Percentiles rank a stretch among this genome's conserved stretches.
These are phyloP conservation scores for Drosophila setosimentum DNA, from an alignment of 2,888 invertebrate genomes.

Conservation along the genomic window DNA sequence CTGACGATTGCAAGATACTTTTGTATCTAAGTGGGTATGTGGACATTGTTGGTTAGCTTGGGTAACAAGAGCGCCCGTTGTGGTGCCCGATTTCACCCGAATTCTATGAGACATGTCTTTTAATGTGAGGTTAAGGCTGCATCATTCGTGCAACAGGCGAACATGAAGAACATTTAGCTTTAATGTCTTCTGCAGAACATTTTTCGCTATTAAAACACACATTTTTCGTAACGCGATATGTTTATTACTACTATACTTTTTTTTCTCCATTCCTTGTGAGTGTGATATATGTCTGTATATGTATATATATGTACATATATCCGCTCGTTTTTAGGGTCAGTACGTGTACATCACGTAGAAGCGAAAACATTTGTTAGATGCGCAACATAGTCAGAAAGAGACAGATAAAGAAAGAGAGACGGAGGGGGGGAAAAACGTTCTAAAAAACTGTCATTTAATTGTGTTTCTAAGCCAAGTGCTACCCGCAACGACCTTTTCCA, in stretches of 20 bases:
- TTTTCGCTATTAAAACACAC: constrained; percentile 69
- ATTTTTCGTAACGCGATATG: constrained; percentile 74
- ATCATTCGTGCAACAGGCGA: constrained; percentile 32
- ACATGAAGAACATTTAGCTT: constrained; percentile 47
- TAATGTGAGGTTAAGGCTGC: constrained; percentile 39
- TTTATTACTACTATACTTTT: constrained; percentile 13
- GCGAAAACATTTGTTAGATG: constrained; percentile 63
- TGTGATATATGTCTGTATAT: constrained; percentile 3
- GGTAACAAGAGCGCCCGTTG: constrained; percentile 31
- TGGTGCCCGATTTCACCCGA: constrained; percentile 70
- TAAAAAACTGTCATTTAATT: constrained; percentile 61
- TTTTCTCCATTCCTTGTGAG: constrained; percentile 1
- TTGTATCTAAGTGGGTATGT: constrained; percentile 30
- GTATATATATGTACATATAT: not conserved
- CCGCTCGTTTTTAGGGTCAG: constrained; percentile 66
- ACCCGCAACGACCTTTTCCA: constrained; percentile 69
- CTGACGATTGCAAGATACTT: constrained; percentile 43
- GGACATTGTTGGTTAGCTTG: constrained; percentile 2
- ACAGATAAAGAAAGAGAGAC: not conserved
- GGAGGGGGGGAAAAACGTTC: not conserved
- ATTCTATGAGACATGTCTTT: constrained; percentile 42
- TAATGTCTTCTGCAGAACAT: constrained; percentile 71
- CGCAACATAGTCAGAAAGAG: not conserved
- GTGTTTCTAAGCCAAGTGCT: constrained; percentile 74
- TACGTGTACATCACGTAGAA: constrained; percentile 65